Percentiles rank a stretch among this genome's conserved stretches.
Evolutionary conservation across 2,113 vertebrate genomes (phyloP).

Genomic region (Lamprotornis superbus): DNA sequence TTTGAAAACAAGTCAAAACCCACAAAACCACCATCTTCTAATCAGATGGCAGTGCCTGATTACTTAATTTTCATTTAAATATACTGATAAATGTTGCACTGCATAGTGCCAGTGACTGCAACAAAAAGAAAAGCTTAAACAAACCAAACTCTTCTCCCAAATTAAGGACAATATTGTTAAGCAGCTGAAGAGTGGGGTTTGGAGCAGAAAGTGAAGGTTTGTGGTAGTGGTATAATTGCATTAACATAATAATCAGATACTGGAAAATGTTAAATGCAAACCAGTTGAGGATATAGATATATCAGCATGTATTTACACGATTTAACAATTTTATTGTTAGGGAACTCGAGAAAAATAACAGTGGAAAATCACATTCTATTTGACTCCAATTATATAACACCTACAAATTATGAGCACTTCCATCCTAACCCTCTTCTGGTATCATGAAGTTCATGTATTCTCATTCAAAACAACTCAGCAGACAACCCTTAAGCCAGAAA

Average conservation of each 20-base stretch:
- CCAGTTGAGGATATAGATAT: neutral
- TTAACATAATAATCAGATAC: neutral
- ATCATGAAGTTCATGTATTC: neutral
- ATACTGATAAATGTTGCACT: neutral
- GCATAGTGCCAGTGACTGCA: neutral
- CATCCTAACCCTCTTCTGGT: neutral
- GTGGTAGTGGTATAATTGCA: neutral
- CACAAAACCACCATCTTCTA: neutral
- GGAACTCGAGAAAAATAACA: neutral
- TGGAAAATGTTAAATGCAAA: neutral
- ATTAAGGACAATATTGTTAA: neutral
- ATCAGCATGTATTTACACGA: neutral
- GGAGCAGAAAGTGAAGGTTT: neutral
- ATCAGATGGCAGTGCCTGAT: neutral
- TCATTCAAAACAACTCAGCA: neutral
- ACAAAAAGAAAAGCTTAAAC: neutral
- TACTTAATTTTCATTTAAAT: neutral
- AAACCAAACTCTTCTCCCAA: neutral
- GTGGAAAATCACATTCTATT: neutral
- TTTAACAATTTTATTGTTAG: neutral
- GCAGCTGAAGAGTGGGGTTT: neutral
- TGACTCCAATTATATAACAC: neutral
- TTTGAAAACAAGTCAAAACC: neutral
- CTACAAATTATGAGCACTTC: neutral
- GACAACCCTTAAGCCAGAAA: neutral